Evolutionary conservation across 2,888 invertebrate species (phyloP).

Genomic region (Cerceris rybyensis): DNA sequence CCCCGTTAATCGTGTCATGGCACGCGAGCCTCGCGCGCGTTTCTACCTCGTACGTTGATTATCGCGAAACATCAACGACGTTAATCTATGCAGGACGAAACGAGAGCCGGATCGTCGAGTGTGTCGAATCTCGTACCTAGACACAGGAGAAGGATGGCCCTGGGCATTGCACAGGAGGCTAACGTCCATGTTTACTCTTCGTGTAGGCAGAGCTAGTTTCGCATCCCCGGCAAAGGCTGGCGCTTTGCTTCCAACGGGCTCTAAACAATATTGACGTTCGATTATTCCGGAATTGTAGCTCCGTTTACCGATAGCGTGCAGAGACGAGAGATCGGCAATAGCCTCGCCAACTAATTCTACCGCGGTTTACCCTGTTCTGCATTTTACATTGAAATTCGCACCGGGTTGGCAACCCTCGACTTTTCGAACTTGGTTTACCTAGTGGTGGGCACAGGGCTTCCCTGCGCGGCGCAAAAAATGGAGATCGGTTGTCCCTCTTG

Average conservation of each 20-base stretch:
- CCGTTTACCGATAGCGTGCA: slow-evolving; percentile 77
- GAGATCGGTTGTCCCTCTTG: slow-evolving; percentile 83
- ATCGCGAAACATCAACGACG: background rate
- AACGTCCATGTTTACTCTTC: slow-evolving; percentile 74
- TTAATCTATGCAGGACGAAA: no score
- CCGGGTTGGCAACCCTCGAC: background rate
- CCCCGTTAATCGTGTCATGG: background rate
- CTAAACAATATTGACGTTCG: slow-evolving; percentile 75
- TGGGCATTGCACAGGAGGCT: slow-evolving; percentile 83
- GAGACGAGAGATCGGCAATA: slow-evolving; percentile 81
- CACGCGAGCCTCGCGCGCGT: background rate
- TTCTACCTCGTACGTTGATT: background rate
- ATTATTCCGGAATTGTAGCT: slow-evolving; percentile 48
- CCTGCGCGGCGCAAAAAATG: slow-evolving; percentile 87
- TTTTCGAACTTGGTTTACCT: slow-evolving; percentile 83
- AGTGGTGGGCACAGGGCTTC: slow-evolving; percentile 86
- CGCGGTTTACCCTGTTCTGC: background rate
- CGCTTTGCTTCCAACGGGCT: slow-evolving; percentile 85
- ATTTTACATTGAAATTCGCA: background rate
- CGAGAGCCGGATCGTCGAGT: no score
- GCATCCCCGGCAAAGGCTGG: slow-evolving; percentile 86
- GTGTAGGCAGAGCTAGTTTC: slow-evolving; percentile 78
- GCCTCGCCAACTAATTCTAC: slow-evolving; percentile 39
- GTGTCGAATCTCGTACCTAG: slow-evolving; percentile 78
- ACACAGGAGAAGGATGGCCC: slow-evolving; percentile 82